Conservation (phyloP, 2,797 vertebrate genomes). For the Intellagama lesueurii region DNA sequence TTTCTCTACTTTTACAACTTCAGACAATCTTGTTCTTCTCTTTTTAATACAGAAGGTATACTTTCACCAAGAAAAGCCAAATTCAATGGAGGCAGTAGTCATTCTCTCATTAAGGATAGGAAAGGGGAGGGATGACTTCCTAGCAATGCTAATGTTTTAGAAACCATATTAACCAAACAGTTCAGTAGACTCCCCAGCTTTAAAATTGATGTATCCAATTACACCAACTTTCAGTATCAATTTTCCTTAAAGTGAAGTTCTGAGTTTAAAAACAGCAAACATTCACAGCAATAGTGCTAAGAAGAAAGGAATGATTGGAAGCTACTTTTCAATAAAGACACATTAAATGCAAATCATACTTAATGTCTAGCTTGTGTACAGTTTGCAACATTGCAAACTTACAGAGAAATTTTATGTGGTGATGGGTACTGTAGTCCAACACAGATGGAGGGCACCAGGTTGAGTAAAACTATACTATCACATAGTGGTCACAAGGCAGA, state of each 20-base stretch:
- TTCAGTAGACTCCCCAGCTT: conserved; percentile 63
- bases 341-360: conserved; percentile 39
- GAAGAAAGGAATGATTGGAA: conserved; percentile 63
- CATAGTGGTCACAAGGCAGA: background rate
- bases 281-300: conserved; percentile 64
- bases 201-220: conserved; percentile 58
- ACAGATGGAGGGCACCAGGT: background rate
- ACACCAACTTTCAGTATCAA: conserved; percentile 59
- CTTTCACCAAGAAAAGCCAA: conserved; percentile 17
- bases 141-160: conserved; percentile 46
- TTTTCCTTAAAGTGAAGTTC: conserved; percentile 64
- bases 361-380: conserved; percentile 38
- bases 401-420: conserved; percentile 17
- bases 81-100: conserved; percentile 51
- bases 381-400: conserved; percentile 35
- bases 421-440: too few relatives aligned
- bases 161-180: conserved; percentile 41
- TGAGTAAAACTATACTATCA: background rate
- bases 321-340: conserved; percentile 54
- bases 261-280: conserved; percentile 51
- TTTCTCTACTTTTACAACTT: background rate
- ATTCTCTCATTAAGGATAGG: conserved; percentile 7
- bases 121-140: background rate
- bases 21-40: background rate
- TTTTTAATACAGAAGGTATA: conserved; percentile 23